Conservation (phyloP, 2,888 invertebrate species). For the Ectobius pallidus region DNA sequence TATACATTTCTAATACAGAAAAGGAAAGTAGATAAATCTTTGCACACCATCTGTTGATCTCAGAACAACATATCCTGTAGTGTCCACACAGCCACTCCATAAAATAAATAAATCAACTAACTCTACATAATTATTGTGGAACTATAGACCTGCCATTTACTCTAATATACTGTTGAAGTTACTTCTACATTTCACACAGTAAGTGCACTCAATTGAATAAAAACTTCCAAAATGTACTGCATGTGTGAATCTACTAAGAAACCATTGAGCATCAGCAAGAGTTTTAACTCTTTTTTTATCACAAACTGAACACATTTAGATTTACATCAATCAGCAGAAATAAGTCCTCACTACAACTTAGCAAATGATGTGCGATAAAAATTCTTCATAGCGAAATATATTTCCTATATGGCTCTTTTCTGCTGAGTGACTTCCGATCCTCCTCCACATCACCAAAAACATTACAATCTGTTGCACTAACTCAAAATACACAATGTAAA, state of each 20-base stretch:
- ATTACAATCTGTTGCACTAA: too few species aligned
- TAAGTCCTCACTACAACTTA: not conserved
- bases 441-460: too few species aligned
- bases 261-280: constrained; percentile 21
- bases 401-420: too few species aligned
- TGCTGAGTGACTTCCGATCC: not conserved
- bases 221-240: not conserved
- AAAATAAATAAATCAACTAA: constrained; percentile 25
- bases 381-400: too few species aligned
- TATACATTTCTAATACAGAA: not conserved
- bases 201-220: not conserved
- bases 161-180: constrained; percentile 17
- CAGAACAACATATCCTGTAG: too few species aligned
- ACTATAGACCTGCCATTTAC: constrained; percentile 14
- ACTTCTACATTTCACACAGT: not conserved
- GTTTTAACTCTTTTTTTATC: constrained; percentile 25
- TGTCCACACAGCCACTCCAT: not conserved
- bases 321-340: constrained; percentile 7
- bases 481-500: too few species aligned
- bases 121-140: constrained; percentile 4
- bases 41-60: too few species aligned
- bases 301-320: constrained; percentile 30
- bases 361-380: too few species aligned
- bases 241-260: not conserved
- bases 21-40: not conserved